These are phyloP conservation scores for Stenodera caucasica DNA, from an alignment of 2,888 invertebrate genomes.

Conservation along the genomic window DNA sequence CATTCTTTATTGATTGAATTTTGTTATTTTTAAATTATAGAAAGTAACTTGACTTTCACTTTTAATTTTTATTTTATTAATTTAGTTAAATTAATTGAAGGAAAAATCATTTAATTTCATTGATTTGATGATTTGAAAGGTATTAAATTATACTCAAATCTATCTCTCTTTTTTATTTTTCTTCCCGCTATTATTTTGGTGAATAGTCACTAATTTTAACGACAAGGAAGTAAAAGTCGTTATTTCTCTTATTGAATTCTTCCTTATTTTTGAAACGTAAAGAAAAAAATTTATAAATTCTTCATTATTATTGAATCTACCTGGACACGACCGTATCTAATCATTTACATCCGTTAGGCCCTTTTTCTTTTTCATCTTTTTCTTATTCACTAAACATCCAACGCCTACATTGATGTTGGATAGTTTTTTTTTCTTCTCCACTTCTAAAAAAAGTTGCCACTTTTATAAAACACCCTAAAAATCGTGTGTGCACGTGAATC, in stretches of 20 bases:
- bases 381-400: not conserved
- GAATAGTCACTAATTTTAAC: not conserved
- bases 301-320: constrained; percentile 24
- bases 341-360: constrained; percentile 46
- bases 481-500: constrained; percentile 55
- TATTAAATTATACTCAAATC: not conserved
- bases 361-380: not conserved
- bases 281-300: not conserved
- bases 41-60: not conserved
- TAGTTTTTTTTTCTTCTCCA: no score
- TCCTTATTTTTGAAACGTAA: no score
- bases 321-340: constrained; percentile 48
- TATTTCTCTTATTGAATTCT: not conserved
- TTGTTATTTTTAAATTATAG: not conserved
- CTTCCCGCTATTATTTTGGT: no score
- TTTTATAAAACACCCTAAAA: constrained; percentile 46
- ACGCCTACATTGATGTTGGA: not conserved
- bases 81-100: not conserved
- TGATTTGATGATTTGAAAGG: not conserved
- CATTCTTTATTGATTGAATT: not conserved
- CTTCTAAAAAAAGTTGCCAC: constrained; percentile 44
- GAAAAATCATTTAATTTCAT: no score
- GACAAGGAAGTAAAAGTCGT: constrained; percentile 1
- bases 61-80: not conserved
- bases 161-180: no score